These are phyloP conservation scores for Sylvietta virens DNA, from an alignment of 2,113 vertebrate genomes.

Conservation along the genomic window DNA sequence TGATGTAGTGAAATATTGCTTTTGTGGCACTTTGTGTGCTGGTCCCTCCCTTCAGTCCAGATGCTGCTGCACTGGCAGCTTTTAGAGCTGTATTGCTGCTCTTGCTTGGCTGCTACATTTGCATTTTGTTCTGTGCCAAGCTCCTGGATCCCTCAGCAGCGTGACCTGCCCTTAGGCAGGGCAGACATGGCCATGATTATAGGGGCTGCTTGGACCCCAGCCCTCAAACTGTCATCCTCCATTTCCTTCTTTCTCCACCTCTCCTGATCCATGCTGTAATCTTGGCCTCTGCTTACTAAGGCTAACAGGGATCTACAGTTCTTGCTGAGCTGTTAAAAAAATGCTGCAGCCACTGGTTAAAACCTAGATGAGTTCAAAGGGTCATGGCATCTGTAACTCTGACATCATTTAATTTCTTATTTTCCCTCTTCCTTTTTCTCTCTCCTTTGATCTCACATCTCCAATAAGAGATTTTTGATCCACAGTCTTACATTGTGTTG, in stretches of 20 bases:
- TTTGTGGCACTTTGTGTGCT: background rate
- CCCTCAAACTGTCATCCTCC: background rate
- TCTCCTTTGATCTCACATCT: background rate
- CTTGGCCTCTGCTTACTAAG: background rate
- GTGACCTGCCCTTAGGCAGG: background rate
- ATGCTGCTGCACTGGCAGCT: background rate
- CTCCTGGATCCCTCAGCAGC: background rate
- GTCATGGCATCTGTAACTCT: background rate
- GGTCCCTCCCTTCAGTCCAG: background rate
- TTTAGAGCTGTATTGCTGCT: background rate
- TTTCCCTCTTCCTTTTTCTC: background rate
- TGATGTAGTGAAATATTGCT: background rate
- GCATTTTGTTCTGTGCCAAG: background rate
- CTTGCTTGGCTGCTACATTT: background rate
- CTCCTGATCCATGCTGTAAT: background rate
- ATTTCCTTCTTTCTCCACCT: background rate
- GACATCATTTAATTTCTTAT: background rate
- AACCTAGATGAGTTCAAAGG: background rate
- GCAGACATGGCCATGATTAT: background rate
- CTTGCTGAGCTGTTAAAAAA: slow-evolving; percentile 18
- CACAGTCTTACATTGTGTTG: background rate
- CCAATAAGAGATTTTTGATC: background rate
- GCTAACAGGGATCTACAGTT: background rate
- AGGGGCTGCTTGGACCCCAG: background rate
- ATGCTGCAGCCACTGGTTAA: background rate